Evolutionary conservation across 2,797 vertebrate genomes (phyloP).

Genomic region (Tenualosa thibaudeaui): DNA sequence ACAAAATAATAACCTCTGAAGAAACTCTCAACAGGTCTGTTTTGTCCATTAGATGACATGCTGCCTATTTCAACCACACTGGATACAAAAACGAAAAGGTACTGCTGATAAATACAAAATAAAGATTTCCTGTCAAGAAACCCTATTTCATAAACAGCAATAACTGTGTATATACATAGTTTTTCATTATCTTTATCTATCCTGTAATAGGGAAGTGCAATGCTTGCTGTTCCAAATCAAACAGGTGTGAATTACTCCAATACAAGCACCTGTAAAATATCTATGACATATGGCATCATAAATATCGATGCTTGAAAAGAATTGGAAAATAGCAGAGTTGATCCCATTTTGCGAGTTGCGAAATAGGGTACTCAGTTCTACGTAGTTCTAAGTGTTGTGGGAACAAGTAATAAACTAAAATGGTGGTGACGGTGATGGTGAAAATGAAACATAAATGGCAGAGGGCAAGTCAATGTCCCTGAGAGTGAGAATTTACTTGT

Average conservation of each 20-base stretch:
- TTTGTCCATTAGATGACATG: background rate
- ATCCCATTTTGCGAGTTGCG: too few species aligned
- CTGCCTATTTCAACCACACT: background rate
- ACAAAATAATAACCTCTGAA: background rate
- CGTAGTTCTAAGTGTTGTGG: background rate
- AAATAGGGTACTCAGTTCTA: too few species aligned
- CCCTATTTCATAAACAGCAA: background rate
- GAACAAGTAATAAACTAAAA: background rate
- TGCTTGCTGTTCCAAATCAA: too few species aligned
- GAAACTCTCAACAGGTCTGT: background rate
- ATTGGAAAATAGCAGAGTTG: too few species aligned
- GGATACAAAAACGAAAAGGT: background rate
- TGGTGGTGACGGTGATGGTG: too few species aligned
- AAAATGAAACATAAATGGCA: background rate
- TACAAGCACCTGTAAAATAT: background rate
- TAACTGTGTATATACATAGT: background rate
- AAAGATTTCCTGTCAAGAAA: background rate
- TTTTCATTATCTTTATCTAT: background rate
- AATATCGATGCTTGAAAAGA: too few species aligned
- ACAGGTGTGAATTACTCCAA: too few species aligned
- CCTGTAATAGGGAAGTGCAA: background rate
- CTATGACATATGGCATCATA: background rate
- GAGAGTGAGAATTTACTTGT: background rate
- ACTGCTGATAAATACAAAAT: background rate
- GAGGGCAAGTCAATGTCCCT: background rate